Evolutionary conservation across 2,888 invertebrate species (phyloP), one percentile per base, ranked within the genome.

Genomic region (Apamea crenata): DNA sequence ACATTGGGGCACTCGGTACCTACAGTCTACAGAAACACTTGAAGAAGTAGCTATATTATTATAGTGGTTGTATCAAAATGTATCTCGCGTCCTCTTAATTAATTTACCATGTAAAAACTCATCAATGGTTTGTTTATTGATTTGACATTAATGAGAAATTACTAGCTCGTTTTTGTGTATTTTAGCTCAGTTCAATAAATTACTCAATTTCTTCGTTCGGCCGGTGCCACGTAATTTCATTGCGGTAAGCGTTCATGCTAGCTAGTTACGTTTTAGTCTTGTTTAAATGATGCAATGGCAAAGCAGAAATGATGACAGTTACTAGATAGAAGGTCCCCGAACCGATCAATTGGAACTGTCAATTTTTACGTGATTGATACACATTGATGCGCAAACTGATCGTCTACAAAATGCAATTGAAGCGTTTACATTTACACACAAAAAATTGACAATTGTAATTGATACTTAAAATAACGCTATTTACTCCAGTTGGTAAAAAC

Each of bases 1-100:
- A 56, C 69, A 68, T 56, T 82, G 53, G 53, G n/a, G 10, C 32
- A 74, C 21, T 74, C 12, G 16, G 36, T 29, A 66, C 50, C 18
- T 21, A 53, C 44, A 29, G 32, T 40, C 18, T 25, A 53, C 53
- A 40, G 40, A 44, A 40, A 70, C 44, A 71, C 61, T 81, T 40
- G 25, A 50, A 29, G 47, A 29, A 25, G 4, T 21, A 80, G 2
- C 18, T 25, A 18, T 10, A 21, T 12, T 40, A 12, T 36, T 59
- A 16, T 25, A 73, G 25, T 44, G 32, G 25, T 6, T 18, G 40
- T 53, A 12, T 66, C 32, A 1, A 44, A 80, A 8, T 70, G 25
- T 21, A 59, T 56, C 18, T 40, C 7, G 6, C 50, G 36, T 21
- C 16, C 3, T 68, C 1, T 21, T 21, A 36, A 53, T 74, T 66